These are phyloP conservation scores for Montipora capricornis DNA, from an alignment of 64 coral and sea anemone genomes.

Conservation along the genomic window DNA sequence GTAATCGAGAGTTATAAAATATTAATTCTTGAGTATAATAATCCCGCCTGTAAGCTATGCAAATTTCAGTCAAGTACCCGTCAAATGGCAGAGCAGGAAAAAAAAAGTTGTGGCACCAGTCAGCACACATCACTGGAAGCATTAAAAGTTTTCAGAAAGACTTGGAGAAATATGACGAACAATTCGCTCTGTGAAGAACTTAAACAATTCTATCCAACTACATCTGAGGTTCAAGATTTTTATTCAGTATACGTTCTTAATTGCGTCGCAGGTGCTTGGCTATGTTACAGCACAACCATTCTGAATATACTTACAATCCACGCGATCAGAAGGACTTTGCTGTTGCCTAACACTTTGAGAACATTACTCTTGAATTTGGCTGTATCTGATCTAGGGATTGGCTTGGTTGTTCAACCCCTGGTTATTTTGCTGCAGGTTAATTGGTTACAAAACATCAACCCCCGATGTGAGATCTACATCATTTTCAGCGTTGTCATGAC, in stretches of 20 bases:
- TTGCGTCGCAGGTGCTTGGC: background rate
- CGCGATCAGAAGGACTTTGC: conserved; percentile 4
- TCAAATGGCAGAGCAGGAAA: too few relatives aligned
- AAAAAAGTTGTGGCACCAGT: too few relatives aligned
- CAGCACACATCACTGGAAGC: too few relatives aligned
- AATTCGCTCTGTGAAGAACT: conserved; percentile 4
- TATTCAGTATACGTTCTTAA: background rate
- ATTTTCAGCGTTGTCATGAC: background rate
- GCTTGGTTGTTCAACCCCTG: conserved; percentile 17
- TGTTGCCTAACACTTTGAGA: background rate
- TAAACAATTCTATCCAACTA: background rate
- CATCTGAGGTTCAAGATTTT: background rate
- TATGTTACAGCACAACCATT: background rate
- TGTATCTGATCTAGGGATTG: conserved; percentile 11
- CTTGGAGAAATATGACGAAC: background rate
- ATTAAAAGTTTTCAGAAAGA: too few relatives aligned
- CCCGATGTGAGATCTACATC: background rate
- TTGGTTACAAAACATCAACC: background rate
- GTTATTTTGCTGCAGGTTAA: background rate
- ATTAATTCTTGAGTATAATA: too few relatives aligned
- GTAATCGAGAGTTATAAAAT: too few relatives aligned
- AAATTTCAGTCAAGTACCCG: too few relatives aligned
- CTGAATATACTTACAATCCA: conserved; percentile 30
- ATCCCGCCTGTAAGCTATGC: too few relatives aligned
- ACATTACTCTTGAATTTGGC: conserved; percentile 9